A percentile compares a stretch with the other conserved stretches of the same genome.
These are phyloP conservation scores for Panthera leo DNA, from an alignment of 2,113 vertebrate genomes.

Conservation along the genomic window DNA sequence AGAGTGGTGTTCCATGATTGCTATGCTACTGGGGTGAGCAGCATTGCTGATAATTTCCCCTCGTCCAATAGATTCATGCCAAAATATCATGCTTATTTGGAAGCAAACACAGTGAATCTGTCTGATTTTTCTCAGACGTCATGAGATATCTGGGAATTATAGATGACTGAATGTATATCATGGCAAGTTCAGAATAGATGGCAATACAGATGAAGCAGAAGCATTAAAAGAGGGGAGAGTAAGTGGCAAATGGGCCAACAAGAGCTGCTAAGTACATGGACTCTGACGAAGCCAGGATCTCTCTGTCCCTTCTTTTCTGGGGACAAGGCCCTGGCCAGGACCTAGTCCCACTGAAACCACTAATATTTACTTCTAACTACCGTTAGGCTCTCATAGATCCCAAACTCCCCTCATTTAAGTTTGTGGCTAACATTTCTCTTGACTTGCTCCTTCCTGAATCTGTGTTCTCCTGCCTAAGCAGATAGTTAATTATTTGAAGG, in stretches of 20 bases:
- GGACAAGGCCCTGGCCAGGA: neutral
- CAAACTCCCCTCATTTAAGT: neutral
- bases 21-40: neutral
- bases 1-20: neutral
- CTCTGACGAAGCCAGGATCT: neutral
- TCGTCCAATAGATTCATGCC: neutral
- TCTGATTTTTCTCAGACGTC: neutral
- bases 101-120: neutral
- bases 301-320: neutral
- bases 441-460: neutral
- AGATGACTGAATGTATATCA: neutral
- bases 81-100: neutral
- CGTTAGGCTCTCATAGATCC: neutral
- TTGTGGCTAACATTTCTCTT: neutral
- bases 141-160: neutral
- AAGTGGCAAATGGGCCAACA: neutral
- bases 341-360: neutral
- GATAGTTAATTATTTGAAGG: neutral
- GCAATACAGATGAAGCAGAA: neutral
- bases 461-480: neutral
- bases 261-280: neutral
- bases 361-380: neutral
- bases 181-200: neutral
- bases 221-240: neutral
- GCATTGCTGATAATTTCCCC: neutral